Percentiles rank a stretch among this genome's conserved stretches.
These are phyloP conservation scores for Echinops telfairi DNA, from an alignment of 2,113 vertebrate species.

Conservation along the genomic window DNA sequence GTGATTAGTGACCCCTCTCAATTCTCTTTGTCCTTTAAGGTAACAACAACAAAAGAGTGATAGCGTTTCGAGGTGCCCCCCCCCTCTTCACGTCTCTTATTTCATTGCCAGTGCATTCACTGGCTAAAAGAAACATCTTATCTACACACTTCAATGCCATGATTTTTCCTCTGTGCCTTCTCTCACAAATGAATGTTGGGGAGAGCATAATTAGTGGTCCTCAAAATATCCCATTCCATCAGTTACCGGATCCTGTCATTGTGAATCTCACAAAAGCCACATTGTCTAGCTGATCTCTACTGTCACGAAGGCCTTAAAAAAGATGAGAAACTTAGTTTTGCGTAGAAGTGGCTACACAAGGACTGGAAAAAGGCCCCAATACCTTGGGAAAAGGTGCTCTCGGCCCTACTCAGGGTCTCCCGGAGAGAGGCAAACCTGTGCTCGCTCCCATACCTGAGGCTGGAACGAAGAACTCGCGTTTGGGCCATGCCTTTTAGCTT, in stretches of 20 bases:
- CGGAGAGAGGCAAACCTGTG: not conserved
- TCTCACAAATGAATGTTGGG: constrained; percentile 27
- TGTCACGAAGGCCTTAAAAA: constrained; percentile 18
- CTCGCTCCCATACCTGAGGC: not conserved
- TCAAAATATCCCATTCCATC: constrained; percentile 25
- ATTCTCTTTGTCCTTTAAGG: not conserved
- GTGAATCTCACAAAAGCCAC: not conserved
- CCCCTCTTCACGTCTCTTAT: constrained; percentile 44
- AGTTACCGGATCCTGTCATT: not conserved
- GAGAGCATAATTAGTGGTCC: not conserved
- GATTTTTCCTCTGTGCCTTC: not conserved
- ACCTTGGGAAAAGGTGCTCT: not conserved
- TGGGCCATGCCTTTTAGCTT: not conserved
- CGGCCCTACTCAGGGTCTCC: not conserved
- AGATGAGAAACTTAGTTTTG: constrained; percentile 18
- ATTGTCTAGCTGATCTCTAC: constrained; percentile 7
- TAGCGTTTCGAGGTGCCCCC: not conserved
- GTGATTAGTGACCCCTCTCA: not conserved
- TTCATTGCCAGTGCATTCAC: constrained; percentile 46
- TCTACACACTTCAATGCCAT: not conserved
- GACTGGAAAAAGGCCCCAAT: not conserved
- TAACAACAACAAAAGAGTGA: constrained; percentile 8
- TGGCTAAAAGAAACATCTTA: constrained; percentile 4
- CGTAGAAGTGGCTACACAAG: not conserved
- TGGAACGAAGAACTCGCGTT: not conserved